Percentiles rank a stretch among this genome's conserved stretches.
These are phyloP conservation scores for Drosophila koepferae DNA, from an alignment of 2,888 invertebrate species.

Conservation along the genomic window DNA sequence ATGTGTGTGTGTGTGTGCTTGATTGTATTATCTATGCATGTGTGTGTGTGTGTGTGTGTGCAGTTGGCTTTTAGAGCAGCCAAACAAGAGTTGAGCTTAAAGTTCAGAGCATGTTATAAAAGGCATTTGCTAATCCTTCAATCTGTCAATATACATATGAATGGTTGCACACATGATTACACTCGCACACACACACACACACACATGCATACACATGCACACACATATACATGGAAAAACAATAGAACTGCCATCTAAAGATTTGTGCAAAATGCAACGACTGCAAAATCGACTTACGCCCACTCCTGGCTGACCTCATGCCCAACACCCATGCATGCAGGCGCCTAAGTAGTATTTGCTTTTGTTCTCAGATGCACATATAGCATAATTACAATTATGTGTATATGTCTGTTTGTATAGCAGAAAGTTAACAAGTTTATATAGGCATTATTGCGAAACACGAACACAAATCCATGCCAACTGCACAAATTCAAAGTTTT, in stretches of 20 bases:
- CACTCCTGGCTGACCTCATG: slow-evolving; percentile 28
- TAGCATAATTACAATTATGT: slow-evolving; percentile 65
- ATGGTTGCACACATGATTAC: slow-evolving; percentile 57
- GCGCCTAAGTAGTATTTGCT: slow-evolving; percentile 55
- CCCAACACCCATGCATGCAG: neutral
- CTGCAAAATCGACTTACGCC: slow-evolving; percentile 54
- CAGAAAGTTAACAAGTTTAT: slow-evolving; percentile 24
- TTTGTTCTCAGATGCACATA: slow-evolving; percentile 59
- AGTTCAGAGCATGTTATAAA: slow-evolving; percentile 59
- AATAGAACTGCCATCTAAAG: slow-evolving; percentile 25
- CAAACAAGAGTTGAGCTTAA: slow-evolving; percentile 56
- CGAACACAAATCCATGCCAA: neutral
- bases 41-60: slow-evolving; percentile 9
- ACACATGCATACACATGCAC: neutral
- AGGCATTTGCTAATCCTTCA: slow-evolving; percentile 76
- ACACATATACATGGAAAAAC: slow-evolving; percentile 7
- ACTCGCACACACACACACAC: slow-evolving; percentile 25
- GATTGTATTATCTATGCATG: neutral
- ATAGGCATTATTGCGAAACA: slow-evolving; percentile 51
- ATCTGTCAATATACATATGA: slow-evolving; percentile 71
- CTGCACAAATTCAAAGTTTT: slow-evolving; percentile 14
- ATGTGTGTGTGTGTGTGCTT: slow-evolving; percentile 1
- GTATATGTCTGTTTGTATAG: slow-evolving; percentile 13
- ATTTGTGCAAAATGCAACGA: slow-evolving; percentile 53
- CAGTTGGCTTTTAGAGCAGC: slow-evolving; percentile 43